phyloP scores from a whole-genome alignment of 2,797 vertebrate species.

The Oryzias sinensis region DNA sequence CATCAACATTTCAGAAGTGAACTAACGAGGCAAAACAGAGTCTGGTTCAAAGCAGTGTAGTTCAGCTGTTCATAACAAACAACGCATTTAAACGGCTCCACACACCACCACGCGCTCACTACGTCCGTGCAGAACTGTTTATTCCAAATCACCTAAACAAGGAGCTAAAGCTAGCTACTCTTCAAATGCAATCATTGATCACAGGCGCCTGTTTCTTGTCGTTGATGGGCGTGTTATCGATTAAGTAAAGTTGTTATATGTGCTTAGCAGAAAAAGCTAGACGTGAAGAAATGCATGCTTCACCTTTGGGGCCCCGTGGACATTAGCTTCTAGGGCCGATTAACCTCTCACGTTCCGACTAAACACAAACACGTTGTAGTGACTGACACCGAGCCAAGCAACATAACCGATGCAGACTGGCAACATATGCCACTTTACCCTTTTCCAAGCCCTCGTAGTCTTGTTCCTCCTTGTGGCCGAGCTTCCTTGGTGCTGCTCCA shows the following conservation, averaged over 20 bases:
- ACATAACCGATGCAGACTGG: slow-evolving; percentile 19
- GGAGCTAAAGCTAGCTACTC: slow-evolving; percentile 20
- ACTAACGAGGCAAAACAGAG: background rate
- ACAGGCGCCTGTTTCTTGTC: too few relatives aligned
- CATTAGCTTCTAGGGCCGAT: slow-evolving; percentile 43
- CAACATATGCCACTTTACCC: slow-evolving; percentile 58
- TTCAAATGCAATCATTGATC: background rate
- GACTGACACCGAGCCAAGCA: slow-evolving; percentile 23
- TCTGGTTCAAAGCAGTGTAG: background rate
- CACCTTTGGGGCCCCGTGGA: slow-evolving; percentile 30
- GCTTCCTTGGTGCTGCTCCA: slow-evolving; percentile 52
- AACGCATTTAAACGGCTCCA: background rate
- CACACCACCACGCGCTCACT: slow-evolving; percentile 12
- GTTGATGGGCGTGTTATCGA: background rate
- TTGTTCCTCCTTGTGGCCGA: slow-evolving; percentile 28
- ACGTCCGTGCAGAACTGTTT: background rate
- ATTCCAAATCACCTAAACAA: slow-evolving; percentile 2
- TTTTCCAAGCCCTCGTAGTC: slow-evolving; percentile 35
- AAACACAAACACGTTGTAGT: slow-evolving; percentile 34
- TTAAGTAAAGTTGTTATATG: slow-evolving; percentile 3
- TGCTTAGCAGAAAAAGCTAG: slow-evolving; percentile 31
- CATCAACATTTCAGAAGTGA: background rate
- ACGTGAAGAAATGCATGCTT: slow-evolving; percentile 4
- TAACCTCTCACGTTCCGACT: slow-evolving; percentile 56
- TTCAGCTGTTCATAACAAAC: background rate